Evolutionary conservation across 1,140 invertebrate species (phyloP).

Genomic region (Cepaea nemoralis): DNA sequence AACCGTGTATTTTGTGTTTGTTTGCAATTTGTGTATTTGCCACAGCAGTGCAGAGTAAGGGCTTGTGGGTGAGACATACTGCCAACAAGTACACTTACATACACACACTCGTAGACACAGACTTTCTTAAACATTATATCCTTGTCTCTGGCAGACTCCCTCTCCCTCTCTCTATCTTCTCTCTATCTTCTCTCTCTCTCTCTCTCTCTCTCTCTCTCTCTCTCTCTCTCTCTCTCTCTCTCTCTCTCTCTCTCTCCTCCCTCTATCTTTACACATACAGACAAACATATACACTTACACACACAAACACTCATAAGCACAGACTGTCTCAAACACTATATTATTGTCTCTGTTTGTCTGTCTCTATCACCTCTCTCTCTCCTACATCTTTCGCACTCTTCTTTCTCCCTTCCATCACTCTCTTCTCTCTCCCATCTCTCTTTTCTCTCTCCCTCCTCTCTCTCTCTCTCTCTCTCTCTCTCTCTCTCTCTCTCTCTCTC

Average conservation of each 20-base stretch:
- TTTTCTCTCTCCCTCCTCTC: background rate
- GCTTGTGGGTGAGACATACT: too few species aligned
- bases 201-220: background rate
- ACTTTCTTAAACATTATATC: too few species aligned
- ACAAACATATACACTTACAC: too few species aligned
- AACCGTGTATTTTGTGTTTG: too few species aligned
- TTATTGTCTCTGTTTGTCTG: conserved; percentile 5
- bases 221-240: conserved; percentile 27
- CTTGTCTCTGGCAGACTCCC: too few species aligned
- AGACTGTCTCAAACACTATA: background rate
- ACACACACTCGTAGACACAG: too few species aligned
- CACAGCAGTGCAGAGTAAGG: too few species aligned
- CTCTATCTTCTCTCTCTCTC: background rate
- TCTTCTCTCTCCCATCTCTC: too few species aligned
- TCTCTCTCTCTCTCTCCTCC: conserved; percentile 19
- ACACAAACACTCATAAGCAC: too few species aligned
- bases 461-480: background rate
- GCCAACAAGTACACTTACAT: too few species aligned
- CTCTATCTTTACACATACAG: background rate
- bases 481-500: background rate
- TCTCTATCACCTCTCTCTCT: conserved; percentile 21
- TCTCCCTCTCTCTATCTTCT: background rate
- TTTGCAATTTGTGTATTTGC: too few species aligned
- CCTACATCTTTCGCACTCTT: background rate
- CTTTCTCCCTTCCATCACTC: too few species aligned